A percentile compares a stretch with the other conserved stretches of the same genome.
These are phyloP conservation scores for Condylura cristata DNA, from an alignment of 2,113 vertebrate genomes.

Conservation along the genomic window DNA sequence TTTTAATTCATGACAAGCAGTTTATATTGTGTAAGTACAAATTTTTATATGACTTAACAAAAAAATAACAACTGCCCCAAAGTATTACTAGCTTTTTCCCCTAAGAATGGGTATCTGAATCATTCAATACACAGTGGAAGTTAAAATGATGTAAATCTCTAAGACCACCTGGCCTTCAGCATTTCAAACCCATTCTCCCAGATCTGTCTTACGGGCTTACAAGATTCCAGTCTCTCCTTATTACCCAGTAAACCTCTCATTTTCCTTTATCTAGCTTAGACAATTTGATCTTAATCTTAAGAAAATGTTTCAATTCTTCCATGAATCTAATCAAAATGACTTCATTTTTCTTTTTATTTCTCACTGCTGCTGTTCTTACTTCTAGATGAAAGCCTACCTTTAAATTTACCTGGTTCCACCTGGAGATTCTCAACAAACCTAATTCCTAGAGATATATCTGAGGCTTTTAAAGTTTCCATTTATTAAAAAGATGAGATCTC, in stretches of 20 bases:
- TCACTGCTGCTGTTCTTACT: not conserved
- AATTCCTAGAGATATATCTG: not conserved
- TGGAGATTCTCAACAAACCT: not conserved
- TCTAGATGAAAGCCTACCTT: constrained; percentile 33
- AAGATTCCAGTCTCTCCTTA: not conserved
- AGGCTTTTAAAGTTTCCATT: not conserved
- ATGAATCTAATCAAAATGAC: not conserved
- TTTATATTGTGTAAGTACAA: not conserved
- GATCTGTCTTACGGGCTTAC: not conserved
- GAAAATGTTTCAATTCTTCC: constrained; percentile 17
- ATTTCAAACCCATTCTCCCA: constrained; percentile 18
- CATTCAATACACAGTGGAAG: not conserved
- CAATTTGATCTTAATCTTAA: not conserved
- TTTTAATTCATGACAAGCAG: constrained; percentile 34
- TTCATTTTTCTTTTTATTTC: not conserved
- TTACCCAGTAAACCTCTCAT: not conserved
- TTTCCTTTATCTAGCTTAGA: not conserved
- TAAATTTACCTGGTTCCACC: not conserved
- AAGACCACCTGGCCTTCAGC: not conserved
- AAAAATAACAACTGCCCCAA: not conserved
- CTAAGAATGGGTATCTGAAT: not conserved
- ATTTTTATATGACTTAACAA: constrained; percentile 15
- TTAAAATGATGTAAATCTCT: not conserved
- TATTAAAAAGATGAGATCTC: constrained; percentile 4
- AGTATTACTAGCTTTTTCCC: not conserved